Evolutionary conservation across 2,888 invertebrate genomes (phyloP), one percentile per base, ranked within the genome.

Genomic region (Chironomus tentans): DNA sequence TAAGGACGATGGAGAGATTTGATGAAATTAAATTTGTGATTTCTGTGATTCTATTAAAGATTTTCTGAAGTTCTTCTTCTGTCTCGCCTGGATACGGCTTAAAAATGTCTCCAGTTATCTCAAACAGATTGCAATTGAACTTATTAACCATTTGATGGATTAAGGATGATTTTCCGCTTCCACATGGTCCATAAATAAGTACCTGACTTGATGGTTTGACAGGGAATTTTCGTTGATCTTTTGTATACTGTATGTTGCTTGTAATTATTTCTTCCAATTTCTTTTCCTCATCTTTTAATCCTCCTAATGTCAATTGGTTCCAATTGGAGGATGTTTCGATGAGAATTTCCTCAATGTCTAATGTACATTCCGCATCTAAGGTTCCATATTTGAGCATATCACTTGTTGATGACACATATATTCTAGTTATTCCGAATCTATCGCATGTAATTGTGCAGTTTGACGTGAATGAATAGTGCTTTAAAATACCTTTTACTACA

Each of bases 101-200:
- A 61, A 84, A 79, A 1, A 87, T 79, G 70, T 85, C 28, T 28
- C 4, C 84, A 0, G 85, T 81, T 1, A 88, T 80, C 13, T 81
- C 79, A 68, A 87, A 81, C 13, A 87, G 80, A 77, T 85, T 85
- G 77, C 85, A 85, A n/a, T 80, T 79, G 78, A 83, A 81, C 48
- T 84, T 81, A 2, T 81, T 80, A 5, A 88, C 83, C 47, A 87
- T 83, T 38, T 85, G 84, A 71, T 82, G 81, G 2, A 88, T 85
- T 47, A 89, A 80, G 6, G 85, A 82, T 10, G 87, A 87, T 81
- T 89, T 89, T 18, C 89, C 88, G 79, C 87, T 85, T 5, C 89
- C 89, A 2, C 86, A 82, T 13, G 88, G 85, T 2, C 89, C 89
- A 77, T 80, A 79, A 0, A 84, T 6, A 2, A 84, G 72, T 0